Base-by-base conservation (phyloP, 2,888 invertebrate species). In the Synergus umbraculus region DNA sequence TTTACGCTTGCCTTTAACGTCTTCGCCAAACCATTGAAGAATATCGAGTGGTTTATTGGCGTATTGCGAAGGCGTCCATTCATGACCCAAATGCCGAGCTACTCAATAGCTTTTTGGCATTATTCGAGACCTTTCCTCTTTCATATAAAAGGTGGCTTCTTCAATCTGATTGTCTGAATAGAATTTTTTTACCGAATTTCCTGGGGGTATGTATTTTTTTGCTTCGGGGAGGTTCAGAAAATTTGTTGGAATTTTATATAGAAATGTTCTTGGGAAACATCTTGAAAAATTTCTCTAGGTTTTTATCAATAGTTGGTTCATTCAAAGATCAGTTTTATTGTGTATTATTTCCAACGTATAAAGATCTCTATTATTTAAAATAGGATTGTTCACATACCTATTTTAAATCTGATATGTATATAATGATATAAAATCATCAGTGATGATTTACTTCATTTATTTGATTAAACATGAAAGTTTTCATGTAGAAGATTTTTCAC, bases 31-130 rank as follows among this genome's bases (percentile, higher is more conserved):
- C 82, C 81, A 85, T 87, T 87, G 81, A 84, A 79, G 83, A 82
- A 86, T 88, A 89, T 91, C 89, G 88, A 90, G 89, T 90, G 87
- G 87, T 82, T 77, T 83, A 87, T 86, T 86, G 87, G 86, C 85
- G 85, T 79, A 85, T 86, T 83, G 84, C 83, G 78, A 80, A 73
- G 80, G 82, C 79, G 81, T 82, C 83, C 82, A 85, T 87, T 86
- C 85, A 87, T 76, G 76, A 77, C 67, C 78, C 63, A 41, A 49
- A 80, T 80, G 78, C 54, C 76, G 69, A 69, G 54, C 78, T 73
- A 81, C 83, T 86, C 86, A 83, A 87, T 85, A 85, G 86, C 86
- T 85, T 84, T 84, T 85, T 66, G 78, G 80, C 80, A 86, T 87
- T 86, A 84, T 87, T 84, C 82, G 76, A 49, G 60, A 65, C 76